These are phyloP conservation scores for Epistrophe grossulariae DNA, from an alignment of 2,888 invertebrate species.

Conservation along the genomic window DNA sequence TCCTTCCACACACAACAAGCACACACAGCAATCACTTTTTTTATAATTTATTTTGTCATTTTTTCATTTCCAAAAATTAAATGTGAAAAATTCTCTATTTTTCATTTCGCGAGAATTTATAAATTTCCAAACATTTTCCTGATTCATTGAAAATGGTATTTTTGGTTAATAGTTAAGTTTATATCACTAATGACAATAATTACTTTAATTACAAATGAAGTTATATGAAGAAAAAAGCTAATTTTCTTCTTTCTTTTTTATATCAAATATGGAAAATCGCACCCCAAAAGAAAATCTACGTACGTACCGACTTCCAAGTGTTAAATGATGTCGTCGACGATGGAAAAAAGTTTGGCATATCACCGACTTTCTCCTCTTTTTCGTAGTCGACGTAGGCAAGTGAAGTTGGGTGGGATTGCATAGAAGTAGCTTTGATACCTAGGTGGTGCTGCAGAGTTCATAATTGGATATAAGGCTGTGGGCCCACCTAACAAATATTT, in stretches of 20 bases:
- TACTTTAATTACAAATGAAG: slow-evolving; percentile 36
- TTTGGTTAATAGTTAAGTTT: slow-evolving; percentile 13
- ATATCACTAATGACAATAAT: slow-evolving; percentile 43
- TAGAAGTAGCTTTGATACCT: background rate
- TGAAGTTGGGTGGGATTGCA: slow-evolving; percentile 60
- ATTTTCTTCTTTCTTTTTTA: slow-evolving; percentile 47
- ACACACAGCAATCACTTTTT: slow-evolving; percentile 62
- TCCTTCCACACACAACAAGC: slow-evolving; percentile 63
- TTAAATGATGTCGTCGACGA: slow-evolving; percentile 77
- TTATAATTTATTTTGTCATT: slow-evolving; percentile 30
- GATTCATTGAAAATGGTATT: slow-evolving; percentile 34
- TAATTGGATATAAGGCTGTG: background rate
- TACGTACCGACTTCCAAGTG: slow-evolving; percentile 80
- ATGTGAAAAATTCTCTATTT: slow-evolving; percentile 39
- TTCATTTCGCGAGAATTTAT: slow-evolving; percentile 31
- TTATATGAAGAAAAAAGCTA: slow-evolving; percentile 38
- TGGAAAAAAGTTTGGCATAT: slow-evolving; percentile 75
- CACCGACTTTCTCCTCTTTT: slow-evolving; percentile 70
- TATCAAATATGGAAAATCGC: slow-evolving; percentile 62
- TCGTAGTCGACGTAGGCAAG: slow-evolving; percentile 76
- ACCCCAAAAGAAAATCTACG: slow-evolving; percentile 72
- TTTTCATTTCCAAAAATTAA: slow-evolving; percentile 24
- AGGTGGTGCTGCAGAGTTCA: slow-evolving; percentile 24
- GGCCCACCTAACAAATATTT: no score
- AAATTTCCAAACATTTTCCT: slow-evolving; percentile 62